Evolutionary conservation across 2,113 vertebrate genomes (phyloP), one percentile per base, ranked within the genome.

Genomic region (Stegastes partitus): DNA sequence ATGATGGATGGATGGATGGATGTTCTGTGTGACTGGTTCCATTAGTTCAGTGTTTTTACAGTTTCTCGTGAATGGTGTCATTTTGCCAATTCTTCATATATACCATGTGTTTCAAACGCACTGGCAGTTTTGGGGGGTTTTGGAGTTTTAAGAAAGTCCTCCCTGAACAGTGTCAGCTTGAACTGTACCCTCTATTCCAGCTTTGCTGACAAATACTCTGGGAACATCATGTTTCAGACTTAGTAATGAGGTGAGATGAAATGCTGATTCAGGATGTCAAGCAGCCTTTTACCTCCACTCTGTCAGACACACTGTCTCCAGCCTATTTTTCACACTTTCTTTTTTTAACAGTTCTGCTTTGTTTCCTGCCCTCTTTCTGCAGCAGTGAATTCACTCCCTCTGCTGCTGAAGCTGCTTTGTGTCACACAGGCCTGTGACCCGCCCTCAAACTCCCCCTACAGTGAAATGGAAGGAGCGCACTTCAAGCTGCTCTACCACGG

Each of bases 401-500:
- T 97, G 90, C 82, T 97, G 80, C 92, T 99, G 92, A 95, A 81
- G 89, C 93, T 99, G 71, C 95, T 99, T 31, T 96, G 96, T 80
- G 76, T 95, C 72, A 92, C 93, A 16, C 96, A 96, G 81, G 83
- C 95, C 81, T 91, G 93, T 45, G 94, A 86, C 56, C 80, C 63
- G 2, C 74, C 82, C 66, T 86, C 83, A n/a, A 70, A 85, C n/a
- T 65, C 77, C 50, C 76, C 91, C 14, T 81, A 89, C 47, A 88
- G 89, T 44, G 95, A 96, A 44, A 92, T 96, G 94, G 96, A 97
- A 71, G 95, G 93, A 84, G 94, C 92, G 63, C 94, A 96, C 87
- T 95, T 97, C 93, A 98, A 95, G 85, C 93, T 99, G 63, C 94
- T 99, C 76, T 96, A 96, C 88, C 95, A 97, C 42, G 96, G 97